These are phyloP conservation scores for Aurelia aurita DNA, from an alignment of 30 jellyfish, hydroid and myxozoan species.

Conservation along the genomic window DNA sequence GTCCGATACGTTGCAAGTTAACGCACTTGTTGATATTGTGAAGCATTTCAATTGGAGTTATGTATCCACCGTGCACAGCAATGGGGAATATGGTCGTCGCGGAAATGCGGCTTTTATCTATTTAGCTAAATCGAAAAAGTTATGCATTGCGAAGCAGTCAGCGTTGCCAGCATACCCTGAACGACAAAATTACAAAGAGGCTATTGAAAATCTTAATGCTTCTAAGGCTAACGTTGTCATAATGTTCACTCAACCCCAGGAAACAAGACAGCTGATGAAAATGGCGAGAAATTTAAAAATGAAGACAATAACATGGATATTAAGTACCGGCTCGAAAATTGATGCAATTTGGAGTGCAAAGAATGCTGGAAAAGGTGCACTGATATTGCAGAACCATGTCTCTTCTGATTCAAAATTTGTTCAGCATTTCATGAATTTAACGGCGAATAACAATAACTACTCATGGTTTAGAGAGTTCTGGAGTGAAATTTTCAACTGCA, in stretches of 20 bases:
- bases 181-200: not conserved
- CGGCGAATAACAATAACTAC: conserved; percentile 14
- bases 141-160: conserved; percentile 37
- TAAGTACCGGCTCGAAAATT: conserved; percentile 11
- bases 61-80: conserved; percentile 40
- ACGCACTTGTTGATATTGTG: conserved; percentile 36
- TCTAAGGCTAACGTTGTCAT: conserved; percentile 19
- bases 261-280: conserved; percentile 20
- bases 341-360: not conserved
- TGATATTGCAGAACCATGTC: conserved; percentile 16
- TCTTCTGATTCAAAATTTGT: conserved; percentile 15
- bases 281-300: conserved; percentile 12
- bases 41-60: conserved; percentile 67
- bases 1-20: conserved; percentile 20
- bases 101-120: conserved; percentile 9
- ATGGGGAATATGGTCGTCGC: conserved; percentile 33
- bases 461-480: conserved; percentile 76
- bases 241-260: conserved; percentile 15
- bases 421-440: conserved; percentile 43
- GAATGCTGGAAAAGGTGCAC: conserved; percentile 66
- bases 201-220: not conserved
- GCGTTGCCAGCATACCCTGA: conserved; percentile 1
- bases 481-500: conserved; percentile 51
- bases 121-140: not conserved
- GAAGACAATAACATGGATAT: conserved; percentile 13